Conservation (phyloP, 2,797 vertebrate genomes). For the Lutjanus campechanus region DNA sequence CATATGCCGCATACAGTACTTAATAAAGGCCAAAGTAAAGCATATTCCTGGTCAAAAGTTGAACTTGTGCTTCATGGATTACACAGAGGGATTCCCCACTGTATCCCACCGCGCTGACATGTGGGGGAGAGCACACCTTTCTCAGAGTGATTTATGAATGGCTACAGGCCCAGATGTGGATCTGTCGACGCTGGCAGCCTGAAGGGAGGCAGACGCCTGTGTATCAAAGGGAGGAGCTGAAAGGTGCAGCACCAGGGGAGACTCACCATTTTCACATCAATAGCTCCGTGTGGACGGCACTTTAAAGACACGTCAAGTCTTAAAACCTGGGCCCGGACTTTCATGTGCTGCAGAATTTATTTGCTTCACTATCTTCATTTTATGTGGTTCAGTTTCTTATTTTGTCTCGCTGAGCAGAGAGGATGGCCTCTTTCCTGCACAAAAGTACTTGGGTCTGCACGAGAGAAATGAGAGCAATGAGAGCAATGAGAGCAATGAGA, state of each 20-base stretch:
- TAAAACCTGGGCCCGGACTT: constrained; percentile 76
- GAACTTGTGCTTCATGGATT: constrained; percentile 57
- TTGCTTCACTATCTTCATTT: constrained; percentile 65
- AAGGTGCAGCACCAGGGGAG: constrained; percentile 73
- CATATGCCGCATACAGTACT: constrained; percentile 24
- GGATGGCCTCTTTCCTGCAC: constrained; percentile 21
- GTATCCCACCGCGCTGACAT: constrained; percentile 72
- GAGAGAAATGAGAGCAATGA: too few relatives aligned
- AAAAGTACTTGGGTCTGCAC: constrained; percentile 1
- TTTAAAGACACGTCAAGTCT: constrained; percentile 84
- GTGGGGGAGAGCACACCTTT: constrained; percentile 80
- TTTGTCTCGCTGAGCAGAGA: constrained; percentile 31
- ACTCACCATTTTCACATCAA: constrained; percentile 81
- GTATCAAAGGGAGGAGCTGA: constrained; percentile 82
- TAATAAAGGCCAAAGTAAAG: constrained; percentile 29
- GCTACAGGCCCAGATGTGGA: constrained; percentile 82
- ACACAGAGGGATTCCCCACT: constrained; percentile 72
- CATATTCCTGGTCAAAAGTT: constrained; percentile 59
- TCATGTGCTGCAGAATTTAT: constrained; percentile 83
- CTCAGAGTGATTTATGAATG: constrained; percentile 82
- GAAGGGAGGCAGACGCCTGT: constrained; percentile 79
- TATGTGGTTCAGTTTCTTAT: constrained; percentile 53
- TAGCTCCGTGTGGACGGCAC: constrained; percentile 73
- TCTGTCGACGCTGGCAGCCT: constrained; percentile 80
- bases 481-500: not conserved